Base-by-base conservation (phyloP, 2,797 vertebrate species). In the Alauda arvensis region DNA sequence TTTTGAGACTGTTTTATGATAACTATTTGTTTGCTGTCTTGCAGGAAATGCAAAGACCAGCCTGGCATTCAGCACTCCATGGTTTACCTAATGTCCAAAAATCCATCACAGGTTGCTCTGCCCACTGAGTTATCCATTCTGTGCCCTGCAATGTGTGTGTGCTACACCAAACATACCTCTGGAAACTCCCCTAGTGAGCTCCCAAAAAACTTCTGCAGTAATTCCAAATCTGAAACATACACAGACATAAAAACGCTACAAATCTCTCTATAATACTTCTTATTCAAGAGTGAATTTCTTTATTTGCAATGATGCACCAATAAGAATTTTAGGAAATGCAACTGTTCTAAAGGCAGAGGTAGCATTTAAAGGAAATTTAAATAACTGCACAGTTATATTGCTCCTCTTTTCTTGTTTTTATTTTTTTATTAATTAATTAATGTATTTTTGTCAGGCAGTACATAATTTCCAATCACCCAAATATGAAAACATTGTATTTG, bases 101-200 rank as follows among this genome's bases (percentile, higher is more conserved):
- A 6, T 14, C 12, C 18, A 11, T 18, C 8, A 51, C 42, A 78
- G 76, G 51, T 34, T 4, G 1, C 21, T 45, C 13, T 53, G 25
- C 6, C 33, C 26, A 29, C 33, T 21, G 26, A 76, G 31, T 19
- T 83, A 34, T 3, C 9, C 1, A 2, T 34, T 70, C 33, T 7
- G 3, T 1, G 1, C 10, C 26, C 21, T 3, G 15, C 20, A 33
- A 20, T 8, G 9, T 11, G 10, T 13, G 3, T 4, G 7, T 71
- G 14, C 49, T 78, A n/a, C 4, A 48, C 23, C 11, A 72, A 70
- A 71, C 0, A 0, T 3, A 2, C 20, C n/a, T 49, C 62, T 55
- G 51, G 18, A 78, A 78, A 60, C 2, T 0, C 0, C 10, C 59
- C 15, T 14, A 28, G 18, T 78, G 42, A 59, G 15, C 28, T 85